Base-by-base conservation (phyloP, 2,797 vertebrate species). In the Acrossocheilus wenchowensis region DNA sequence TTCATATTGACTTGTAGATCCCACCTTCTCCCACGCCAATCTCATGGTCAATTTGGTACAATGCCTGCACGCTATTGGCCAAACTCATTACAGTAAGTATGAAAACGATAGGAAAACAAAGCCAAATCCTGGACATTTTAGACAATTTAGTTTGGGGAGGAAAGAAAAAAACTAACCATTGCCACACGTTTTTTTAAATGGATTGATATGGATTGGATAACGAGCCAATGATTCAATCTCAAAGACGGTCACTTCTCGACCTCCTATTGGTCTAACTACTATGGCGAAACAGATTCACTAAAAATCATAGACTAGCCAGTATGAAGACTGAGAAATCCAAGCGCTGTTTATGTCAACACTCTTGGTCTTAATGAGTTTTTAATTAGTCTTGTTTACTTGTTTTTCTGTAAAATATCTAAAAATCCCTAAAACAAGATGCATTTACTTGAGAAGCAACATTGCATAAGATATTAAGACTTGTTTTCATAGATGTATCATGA, bases 331-430 rank as follows among this genome's bases (percentile, higher is more conserved):
- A 45, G 14, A 17, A 48, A 8, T 48, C n/a, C 6, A 17, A 74
- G 45, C 8, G 2, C 73, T 34, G 26, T 12, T 75, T 19, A 19
- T 75, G 48, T 34, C 30, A 6, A 34, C 45, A 30, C 48, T 23
- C 17, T 36, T 12, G 30, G 17, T 77, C 30, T 52, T 52, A 52
- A 77, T 52, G 26, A 77, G 9, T 14, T 74, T 74, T 34, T 54
- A 77, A 54, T 77, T 14, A 7, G 30, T 36, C 19, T 36, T 77
- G 19, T 75, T 77, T 54, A 19, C 48, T 50, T 50, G 73, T 36
- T 52, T 77, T 77, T 54, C 74, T 5, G 30, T 11, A 77, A 54
- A 77, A 77, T 36, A 57, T 78, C 6, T 21, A 57, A 39, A 78
- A 78, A 78, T 54, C 10, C 3, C 10, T 23, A 23, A 77, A 54